Evolutionary conservation across 2,888 invertebrate species (phyloP).

Genomic region (Ceramica pisi): DNA sequence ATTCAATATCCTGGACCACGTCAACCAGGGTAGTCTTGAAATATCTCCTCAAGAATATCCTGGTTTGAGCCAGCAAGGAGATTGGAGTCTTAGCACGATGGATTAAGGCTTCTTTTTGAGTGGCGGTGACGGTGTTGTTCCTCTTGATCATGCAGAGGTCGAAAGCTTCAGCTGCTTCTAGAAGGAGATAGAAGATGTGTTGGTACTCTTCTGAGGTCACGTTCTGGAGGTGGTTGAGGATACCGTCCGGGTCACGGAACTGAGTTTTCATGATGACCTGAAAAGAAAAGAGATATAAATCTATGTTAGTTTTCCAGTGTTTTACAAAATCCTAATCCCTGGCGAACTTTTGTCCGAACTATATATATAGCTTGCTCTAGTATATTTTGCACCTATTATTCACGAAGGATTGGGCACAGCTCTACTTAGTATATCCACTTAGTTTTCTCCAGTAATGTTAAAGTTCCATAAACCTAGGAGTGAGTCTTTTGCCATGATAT

Average conservation of each 20-base stretch:
- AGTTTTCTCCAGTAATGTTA: too few relatives aligned
- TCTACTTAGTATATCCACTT: too few relatives aligned
- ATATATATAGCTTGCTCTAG: too few relatives aligned
- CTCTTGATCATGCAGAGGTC: conserved; percentile 95
- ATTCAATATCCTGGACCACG: conserved; percentile 90
- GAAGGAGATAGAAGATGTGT: conserved; percentile 92
- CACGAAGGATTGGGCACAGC: too few relatives aligned
- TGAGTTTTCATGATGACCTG: conserved; percentile 96
- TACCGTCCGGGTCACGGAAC: conserved; percentile 95
- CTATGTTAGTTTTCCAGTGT: neutral
- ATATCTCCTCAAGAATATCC: conserved; percentile 90
- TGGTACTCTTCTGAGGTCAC: conserved; percentile 86
- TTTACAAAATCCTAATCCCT: neutral
- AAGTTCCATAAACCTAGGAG: too few relatives aligned
- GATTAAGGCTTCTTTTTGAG: conserved; percentile 92
- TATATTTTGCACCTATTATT: too few relatives aligned
- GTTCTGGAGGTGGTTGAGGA: conserved; percentile 95
- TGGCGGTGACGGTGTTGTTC: conserved; percentile 92
- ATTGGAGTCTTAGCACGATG: conserved; percentile 93
- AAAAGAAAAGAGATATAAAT: conserved; percentile 14
- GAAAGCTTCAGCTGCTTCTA: conserved; percentile 94
- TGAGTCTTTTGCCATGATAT: too few relatives aligned
- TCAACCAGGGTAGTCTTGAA: conserved; percentile 91
- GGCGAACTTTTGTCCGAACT: neutral
- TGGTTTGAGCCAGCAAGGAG: conserved; percentile 92